Conservation (phyloP, 2,113 vertebrate genomes). For the Catharus minimus region DNA sequence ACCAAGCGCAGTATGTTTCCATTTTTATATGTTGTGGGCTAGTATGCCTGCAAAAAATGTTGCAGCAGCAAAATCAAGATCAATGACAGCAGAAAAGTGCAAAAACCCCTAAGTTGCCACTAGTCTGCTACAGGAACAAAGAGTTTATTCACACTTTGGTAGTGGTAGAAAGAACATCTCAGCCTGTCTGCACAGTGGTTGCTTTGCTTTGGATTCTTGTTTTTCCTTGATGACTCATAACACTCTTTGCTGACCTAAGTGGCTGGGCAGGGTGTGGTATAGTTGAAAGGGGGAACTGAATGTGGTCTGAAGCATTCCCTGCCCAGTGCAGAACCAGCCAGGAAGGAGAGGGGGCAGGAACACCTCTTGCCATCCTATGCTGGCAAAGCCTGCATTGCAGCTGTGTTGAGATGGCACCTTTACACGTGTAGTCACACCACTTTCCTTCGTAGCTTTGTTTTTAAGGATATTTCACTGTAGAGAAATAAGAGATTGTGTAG, state of each 20-base stretch:
- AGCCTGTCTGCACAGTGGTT: background rate
- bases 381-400: background rate
- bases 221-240: background rate
- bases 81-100: background rate
- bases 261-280: rapidly evolving
- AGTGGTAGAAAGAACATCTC: background rate
- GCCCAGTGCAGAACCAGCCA: background rate
- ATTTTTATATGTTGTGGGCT: background rate
- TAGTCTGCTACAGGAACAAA: background rate
- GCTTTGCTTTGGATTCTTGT: background rate
- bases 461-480: background rate
- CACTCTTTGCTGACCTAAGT: background rate
- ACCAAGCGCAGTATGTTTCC: background rate
- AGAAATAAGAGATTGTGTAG: background rate
- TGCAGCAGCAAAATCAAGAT: background rate
- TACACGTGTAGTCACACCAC: background rate
- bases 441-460: background rate
- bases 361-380: background rate
- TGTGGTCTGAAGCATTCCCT: background rate
- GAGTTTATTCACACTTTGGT: background rate
- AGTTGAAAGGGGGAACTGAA: background rate
- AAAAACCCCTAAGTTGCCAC: background rate
- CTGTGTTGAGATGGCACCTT: background rate
- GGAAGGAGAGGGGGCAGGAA: background rate
- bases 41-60: background rate